Percentiles rank a stretch among this genome's conserved stretches.
Conservation (phyloP, 2,888 invertebrate species). For the Bombylius major region DNA sequence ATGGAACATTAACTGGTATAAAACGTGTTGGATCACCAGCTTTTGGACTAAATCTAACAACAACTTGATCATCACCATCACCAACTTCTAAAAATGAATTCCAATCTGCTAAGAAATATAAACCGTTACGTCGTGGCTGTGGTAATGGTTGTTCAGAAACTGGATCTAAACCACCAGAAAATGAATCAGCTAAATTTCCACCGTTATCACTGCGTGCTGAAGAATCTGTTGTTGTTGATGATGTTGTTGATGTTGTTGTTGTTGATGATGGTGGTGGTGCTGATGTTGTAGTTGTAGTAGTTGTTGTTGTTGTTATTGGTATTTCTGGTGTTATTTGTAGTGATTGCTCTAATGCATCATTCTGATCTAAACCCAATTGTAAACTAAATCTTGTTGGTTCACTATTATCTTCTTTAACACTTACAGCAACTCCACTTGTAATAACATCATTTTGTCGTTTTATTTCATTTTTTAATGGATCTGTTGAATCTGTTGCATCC, state of each 20-base stretch:
- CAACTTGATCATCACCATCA: slow-evolving; percentile 59
- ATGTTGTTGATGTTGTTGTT: slow-evolving; percentile 16
- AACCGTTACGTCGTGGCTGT: slow-evolving; percentile 57
- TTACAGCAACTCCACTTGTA: slow-evolving; percentile 10
- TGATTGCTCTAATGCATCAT: slow-evolving; percentile 5
- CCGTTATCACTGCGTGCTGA: slow-evolving; percentile 24
- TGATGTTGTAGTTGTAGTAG: not conserved
- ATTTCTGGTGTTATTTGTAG: not conserved
- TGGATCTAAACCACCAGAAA: slow-evolving; percentile 50
- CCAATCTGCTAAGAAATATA: slow-evolving; percentile 78
- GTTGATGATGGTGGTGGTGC: not conserved
- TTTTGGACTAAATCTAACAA: slow-evolving; percentile 68
- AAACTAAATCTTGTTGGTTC: slow-evolving; percentile 26
- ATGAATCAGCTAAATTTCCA: slow-evolving; percentile 60
- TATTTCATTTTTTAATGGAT: slow-evolving; percentile 37
- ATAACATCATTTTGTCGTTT: slow-evolving; percentile 36
- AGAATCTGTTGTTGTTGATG: slow-evolving; percentile 28
- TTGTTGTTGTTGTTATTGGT: slow-evolving; percentile 12
- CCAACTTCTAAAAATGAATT: slow-evolving; percentile 77
- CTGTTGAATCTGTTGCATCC: slow-evolving; percentile 20
- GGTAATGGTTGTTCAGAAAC: slow-evolving; percentile 50
- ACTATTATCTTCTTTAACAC: slow-evolving; percentile 8
- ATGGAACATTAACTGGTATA: slow-evolving; percentile 59
- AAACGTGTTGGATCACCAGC: slow-evolving; percentile 70
- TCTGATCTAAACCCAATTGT: slow-evolving; percentile 14